Evolutionary conservation across 2,113 vertebrate species (phyloP).

Genomic region (Phodopus roborovskii): DNA sequence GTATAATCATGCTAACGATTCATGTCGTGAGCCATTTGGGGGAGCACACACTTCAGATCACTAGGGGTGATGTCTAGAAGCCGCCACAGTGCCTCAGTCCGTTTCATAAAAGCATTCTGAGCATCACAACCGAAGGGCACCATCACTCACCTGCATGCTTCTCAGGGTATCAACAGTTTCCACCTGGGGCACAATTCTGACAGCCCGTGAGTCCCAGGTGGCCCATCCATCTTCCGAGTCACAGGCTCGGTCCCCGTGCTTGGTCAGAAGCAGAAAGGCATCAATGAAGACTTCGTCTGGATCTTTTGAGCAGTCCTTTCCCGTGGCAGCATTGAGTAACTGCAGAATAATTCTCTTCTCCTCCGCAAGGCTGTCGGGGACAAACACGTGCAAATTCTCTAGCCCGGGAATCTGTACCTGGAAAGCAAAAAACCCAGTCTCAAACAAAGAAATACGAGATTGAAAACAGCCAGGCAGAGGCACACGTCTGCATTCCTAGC

Average conservation of each 20-base stretch:
- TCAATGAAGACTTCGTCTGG: slow-evolving; percentile 92
- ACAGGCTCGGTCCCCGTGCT: slow-evolving; percentile 86
- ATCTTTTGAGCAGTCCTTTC: slow-evolving; percentile 97
- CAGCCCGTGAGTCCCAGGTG: slow-evolving; percentile 88
- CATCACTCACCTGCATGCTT: slow-evolving; percentile 91
- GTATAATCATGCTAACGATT: background rate
- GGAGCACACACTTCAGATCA: background rate
- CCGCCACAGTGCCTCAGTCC: too few relatives aligned
- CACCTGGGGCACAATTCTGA: slow-evolving; percentile 95
- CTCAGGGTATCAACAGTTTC: slow-evolving; percentile 95
- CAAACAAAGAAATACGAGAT: background rate
- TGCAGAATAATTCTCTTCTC: slow-evolving; percentile 93
- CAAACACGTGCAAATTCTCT: slow-evolving; percentile 95
- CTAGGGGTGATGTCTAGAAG: background rate
- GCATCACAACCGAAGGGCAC: fast-evolving
- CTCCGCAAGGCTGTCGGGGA: slow-evolving; percentile 88
- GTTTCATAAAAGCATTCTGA: background rate
- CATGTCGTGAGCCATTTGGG: background rate
- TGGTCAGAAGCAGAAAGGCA: slow-evolving; percentile 94
- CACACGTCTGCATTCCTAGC: background rate
- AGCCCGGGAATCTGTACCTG: slow-evolving; percentile 92
- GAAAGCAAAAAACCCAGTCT: slow-evolving; percentile 4
- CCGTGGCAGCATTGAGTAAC: slow-evolving; percentile 95
- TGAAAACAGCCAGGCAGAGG: background rate
- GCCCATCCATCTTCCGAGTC: slow-evolving; percentile 87